phyloP scores from a whole-genome alignment of 2,113 vertebrate genomes.

The Dicrurus megarhynchus region DNA sequence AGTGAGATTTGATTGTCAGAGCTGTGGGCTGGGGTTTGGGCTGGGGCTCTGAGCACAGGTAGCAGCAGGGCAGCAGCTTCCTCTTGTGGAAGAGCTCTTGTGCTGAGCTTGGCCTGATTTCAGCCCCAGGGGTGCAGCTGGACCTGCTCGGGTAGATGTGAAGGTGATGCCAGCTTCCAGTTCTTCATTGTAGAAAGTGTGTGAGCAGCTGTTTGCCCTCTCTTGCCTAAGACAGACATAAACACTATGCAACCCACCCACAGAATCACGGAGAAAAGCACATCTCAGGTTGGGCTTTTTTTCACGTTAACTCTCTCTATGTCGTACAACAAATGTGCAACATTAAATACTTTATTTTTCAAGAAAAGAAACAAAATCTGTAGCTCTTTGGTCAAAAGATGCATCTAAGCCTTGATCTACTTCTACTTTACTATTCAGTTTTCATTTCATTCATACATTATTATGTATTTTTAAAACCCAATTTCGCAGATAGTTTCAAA shows the following conservation, averaged over 20 bases:
- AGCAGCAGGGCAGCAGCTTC: not conserved
- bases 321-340: not conserved
- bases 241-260: not conserved
- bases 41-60: not conserved
- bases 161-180: not conserved
- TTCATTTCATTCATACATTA: not conserved
- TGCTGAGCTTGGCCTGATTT: not conserved
- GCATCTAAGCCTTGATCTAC: not conserved
- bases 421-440: not conserved
- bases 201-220: not conserved
- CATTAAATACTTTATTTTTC: not conserved
- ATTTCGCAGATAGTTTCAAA: not conserved
- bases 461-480: not conserved
- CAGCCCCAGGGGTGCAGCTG: not conserved
- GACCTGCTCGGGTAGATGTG: not conserved
- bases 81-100: not conserved
- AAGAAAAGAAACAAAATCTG: not conserved
- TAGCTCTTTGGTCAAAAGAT: not conserved
- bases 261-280: not conserved
- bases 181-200: not conserved
- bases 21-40: not conserved
- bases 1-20: fast-evolving
- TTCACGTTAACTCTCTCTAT: not conserved
- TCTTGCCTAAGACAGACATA: not conserved
- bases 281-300: not conserved